Base-by-base conservation (phyloP, 2,113 vertebrate species). In the Agapornis roseicollis region DNA sequence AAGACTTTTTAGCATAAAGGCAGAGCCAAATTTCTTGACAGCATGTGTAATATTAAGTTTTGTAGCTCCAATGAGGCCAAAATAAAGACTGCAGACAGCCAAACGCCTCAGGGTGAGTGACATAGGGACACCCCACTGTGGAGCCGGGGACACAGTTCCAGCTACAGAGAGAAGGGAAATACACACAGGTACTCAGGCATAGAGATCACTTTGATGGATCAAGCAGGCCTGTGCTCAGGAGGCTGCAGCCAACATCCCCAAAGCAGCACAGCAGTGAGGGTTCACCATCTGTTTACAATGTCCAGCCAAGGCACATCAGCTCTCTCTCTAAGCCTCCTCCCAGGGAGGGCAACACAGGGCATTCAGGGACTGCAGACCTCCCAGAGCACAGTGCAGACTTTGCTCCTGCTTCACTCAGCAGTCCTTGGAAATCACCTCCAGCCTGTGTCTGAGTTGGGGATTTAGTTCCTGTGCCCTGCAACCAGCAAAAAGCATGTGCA, bases 101-200 rank as follows among this genome's bases (percentile, higher is more conserved):
- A 20, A 91, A 39, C 9, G 44, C 39, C 39, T 55, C 58, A 22
- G 42, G 52, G 33, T 4, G 2, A 77, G 47, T n/a, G 63, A 93
- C 63, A 64, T 22, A 72, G 11, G 8, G 25, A 78, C 17, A 41
- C 24, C 23, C 8, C 1, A 9, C 25, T 76, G 17, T 42, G 27
- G 17, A 83, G 29, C 31, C 10, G 11, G 39, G 13, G 56, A 73
- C 5, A 16, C 5, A n/a, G 20, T 50, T 39, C 25, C 24, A 79
- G 73, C 15, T 27, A 79, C 5, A 44, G 63, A 85, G 11, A 66
- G n/a, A 65, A 74, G 4, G 28, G 50, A 91, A 82, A 94, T 9
- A 33, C 8, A 29, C 0, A 1, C 9, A 11, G 1, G 8, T 23
- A 60, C 31, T 41, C 24, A 53, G 35, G 20, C 65, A 85, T 0